Evolutionary conservation across 2,113 vertebrate species (phyloP), one percentile per base, ranked within the genome.

Genomic region (Phainopepla nitens): DNA sequence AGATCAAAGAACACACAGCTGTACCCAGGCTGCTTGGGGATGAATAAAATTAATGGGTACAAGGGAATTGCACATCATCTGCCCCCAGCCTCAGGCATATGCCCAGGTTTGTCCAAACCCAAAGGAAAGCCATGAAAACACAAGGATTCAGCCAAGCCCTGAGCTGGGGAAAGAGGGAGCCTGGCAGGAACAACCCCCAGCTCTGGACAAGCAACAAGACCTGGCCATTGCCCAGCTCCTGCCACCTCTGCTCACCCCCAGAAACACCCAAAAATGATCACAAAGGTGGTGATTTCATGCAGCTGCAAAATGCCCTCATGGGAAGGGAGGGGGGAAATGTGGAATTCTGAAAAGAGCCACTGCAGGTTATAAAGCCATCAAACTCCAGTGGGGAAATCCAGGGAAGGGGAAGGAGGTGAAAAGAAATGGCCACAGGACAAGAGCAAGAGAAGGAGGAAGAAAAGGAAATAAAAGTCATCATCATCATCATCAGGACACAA

Each of bases 401-500:
- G 93, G 90, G 90, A 66, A 92, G 31, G 91, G 72, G 82, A 90
- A 70, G 23, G 42, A 80, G 36, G 58, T 54, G 61, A n/a, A 95
- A 93, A 94, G 91, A 97, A 95, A 96, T 13, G 50, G 61, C 93
- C 39, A 96, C 90, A 94, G 95, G 95, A 97, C 54, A 53, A 93
- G 87, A 49, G 90, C 87, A 47, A 81, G 89, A 94, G 93, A 76
- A 78, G 81, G 91, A 72, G 93, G 76, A 86, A 82, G 69, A 45
- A 73, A 92, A 95, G 47, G 94, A 83, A 89, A 73, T 82, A 19
- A 89, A 95, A 94, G 50, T 96, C 72, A 81, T 94, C 80, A 81
- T 88, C 94, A 93, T 89, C 93, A 95, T 96, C 87, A 93, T 97
- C 97, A 86, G 96, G 96, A 97, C 96, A 94, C 93, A 80, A 97